Evolutionary conservation across 92 coral and sea anemone genomes (phyloP), one percentile per base, ranked within the genome.

Genomic region (Plumapathes pennacea): DNA sequence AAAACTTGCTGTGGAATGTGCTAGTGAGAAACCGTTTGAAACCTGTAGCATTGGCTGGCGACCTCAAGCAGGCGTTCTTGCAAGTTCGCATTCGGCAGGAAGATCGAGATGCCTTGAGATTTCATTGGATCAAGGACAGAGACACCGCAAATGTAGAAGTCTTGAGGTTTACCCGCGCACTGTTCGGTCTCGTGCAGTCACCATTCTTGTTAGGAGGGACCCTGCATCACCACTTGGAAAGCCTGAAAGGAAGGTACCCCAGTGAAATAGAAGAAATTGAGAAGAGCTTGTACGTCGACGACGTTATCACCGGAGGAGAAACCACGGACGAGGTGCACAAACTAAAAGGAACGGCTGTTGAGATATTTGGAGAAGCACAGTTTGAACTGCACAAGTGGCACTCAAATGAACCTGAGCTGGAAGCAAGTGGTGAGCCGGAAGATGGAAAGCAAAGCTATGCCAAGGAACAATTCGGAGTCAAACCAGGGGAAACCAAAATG

Each of bases 361-460:
- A 51, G 23, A 77, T 77, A 20, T 83, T 83, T 56, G 56, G 37
- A 10, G 85, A 64, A 12, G 81, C 69, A 4, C 60, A 49, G 15
- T 84, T 77, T 21, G 29, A 54, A 53, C 70, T 76, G 28, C 78
- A 74, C 64, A 81, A 81, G 49, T 81, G 89, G 75, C 75, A 81
- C 52, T 76, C 89, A 7, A 76, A 84, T 50, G 90, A 44, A 25
- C 67, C 63, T 8, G 51, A 64, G 60, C 71, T 85, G 9, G 83
- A 84, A 28, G 37, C 38, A 7, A 52, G 72, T 25, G 29, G 36
- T 37, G 74, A 36, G n/a, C 34, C 57, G 32, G 54, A 21, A 27
- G 74, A 67, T 4, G 60, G 32, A 14, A 61, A 46, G 32, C 85
- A 57, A 40, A 71, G 73, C 5, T 79, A 67, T 42, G 80, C 92